Percentiles rank a stretch among this genome's conserved stretches.
phyloP scores from a whole-genome alignment of 2,888 invertebrate species.

The Buathra laborator region DNA sequence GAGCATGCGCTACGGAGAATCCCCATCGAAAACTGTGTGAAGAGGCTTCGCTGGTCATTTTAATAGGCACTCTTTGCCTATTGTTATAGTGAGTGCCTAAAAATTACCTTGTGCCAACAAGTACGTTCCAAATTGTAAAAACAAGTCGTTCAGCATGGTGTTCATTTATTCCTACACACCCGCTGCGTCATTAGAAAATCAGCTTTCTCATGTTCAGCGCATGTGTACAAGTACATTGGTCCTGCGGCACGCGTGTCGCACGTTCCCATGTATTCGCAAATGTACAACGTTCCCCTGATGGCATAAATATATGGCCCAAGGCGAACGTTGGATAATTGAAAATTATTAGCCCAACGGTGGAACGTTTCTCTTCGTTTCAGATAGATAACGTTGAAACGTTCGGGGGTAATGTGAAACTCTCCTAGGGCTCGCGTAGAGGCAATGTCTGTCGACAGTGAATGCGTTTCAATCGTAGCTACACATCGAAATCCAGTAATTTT shows the following conservation, averaged over 20 bases:
- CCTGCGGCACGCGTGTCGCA: neutral
- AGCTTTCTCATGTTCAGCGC: neutral
- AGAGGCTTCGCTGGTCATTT: too few species aligned
- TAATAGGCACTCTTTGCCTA: too few species aligned
- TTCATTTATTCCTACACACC: neutral
- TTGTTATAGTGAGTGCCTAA: too few species aligned
- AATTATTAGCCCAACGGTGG: constrained; percentile 75
- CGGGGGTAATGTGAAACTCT: constrained; percentile 25
- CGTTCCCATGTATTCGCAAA: constrained; percentile 21
- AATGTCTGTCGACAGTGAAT: neutral
- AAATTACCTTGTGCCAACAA: too few species aligned
- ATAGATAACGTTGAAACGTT: constrained; percentile 68
- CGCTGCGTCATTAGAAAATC: neutral
- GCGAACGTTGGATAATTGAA: constrained; percentile 75
- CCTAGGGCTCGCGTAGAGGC: constrained; percentile 9
- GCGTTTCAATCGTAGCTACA: neutral
- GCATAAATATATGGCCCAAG: constrained; percentile 65
- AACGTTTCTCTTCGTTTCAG: constrained; percentile 76
- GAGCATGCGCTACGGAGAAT: too few species aligned
- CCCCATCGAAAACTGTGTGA: too few species aligned
- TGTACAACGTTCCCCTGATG: constrained; percentile 37
- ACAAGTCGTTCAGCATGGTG: neutral
- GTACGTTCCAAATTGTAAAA: too few species aligned
- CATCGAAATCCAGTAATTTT: neutral
- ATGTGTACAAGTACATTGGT: neutral